Base-by-base conservation (phyloP, 2,888 invertebrate species). In the Eilema caniola region DNA sequence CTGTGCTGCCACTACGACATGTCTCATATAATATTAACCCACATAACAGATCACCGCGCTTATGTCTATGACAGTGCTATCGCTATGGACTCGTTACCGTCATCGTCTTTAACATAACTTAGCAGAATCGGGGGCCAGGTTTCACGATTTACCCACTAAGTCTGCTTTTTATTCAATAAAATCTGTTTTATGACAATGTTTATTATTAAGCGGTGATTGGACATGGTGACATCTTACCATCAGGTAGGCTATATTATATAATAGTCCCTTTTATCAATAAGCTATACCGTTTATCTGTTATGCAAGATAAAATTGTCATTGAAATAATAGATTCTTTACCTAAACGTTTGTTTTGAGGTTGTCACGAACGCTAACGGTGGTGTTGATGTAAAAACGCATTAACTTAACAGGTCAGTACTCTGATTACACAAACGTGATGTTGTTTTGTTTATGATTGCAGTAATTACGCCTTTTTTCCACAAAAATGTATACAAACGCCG, bases 391-490 rank as follows among this genome's bases (percentile, higher is more conserved):
- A 41, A 70, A 63, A 65, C 69, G 60, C 53, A 72, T 69, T 69
- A 61, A 60, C 24, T 37, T 60, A 67, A 53, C 60, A 47, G 78
- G 71, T 78, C 76, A 78, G 64, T 70, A 69, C 28, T 59, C 65
- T 72, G 53, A 76, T 78, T 74, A 71, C 66, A 71, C 65, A 72
- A 75, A 74, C 76, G 71, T 79, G 80, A 76, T 61, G 67, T 56
- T 69, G 53, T 70, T 71, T 61, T 66, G 28, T 63, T 14, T 31
- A 66, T 69, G 66, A 71, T 76, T 72, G 57, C 70, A 53, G 64
- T 64, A 64, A 53, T 64, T n/a, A 62, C 24, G 25, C 20, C 25
- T 62, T 62, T 62, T 62, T 62, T 25, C 47, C 53, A 62, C 41
- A 41, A 62, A 24, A 62, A 62, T n/a, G n/a, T n/a, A n/a, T 16